Evolutionary conservation across 2,797 vertebrate genomes (phyloP).

Genomic region (Sebastes iracundus): DNA sequence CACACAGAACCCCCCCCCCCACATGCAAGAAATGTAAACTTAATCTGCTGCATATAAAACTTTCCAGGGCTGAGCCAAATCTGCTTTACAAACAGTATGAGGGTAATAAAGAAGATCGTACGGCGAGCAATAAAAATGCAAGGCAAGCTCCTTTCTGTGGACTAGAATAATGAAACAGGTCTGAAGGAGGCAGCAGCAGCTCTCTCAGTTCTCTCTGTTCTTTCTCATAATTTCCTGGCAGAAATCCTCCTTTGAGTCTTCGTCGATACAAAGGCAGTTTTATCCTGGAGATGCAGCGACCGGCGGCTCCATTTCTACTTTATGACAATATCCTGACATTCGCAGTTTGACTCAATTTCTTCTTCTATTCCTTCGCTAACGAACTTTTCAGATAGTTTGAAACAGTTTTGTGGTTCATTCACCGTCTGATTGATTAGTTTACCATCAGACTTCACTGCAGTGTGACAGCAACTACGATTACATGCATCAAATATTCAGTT

Average conservation of each 20-base stretch:
- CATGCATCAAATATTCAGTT: too few species aligned
- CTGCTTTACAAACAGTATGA: constrained; percentile 30
- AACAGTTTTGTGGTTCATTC: not conserved
- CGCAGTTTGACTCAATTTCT: not conserved
- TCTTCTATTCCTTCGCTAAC: not conserved
- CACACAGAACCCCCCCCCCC: not conserved
- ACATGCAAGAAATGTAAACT: constrained; percentile 1
- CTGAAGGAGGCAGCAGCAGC: constrained; percentile 31
- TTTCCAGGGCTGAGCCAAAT: constrained; percentile 12
- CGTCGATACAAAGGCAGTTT: constrained; percentile 15
- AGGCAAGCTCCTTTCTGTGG: constrained; percentile 22
- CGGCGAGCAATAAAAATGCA: constrained; percentile 29
- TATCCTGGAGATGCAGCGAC: not conserved
- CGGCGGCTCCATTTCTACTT: not conserved
- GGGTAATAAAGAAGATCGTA: constrained; percentile 33
- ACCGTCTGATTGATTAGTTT: not conserved
- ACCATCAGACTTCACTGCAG: not conserved
- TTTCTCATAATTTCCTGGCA: constrained; percentile 24
- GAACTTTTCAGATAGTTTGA: not conserved
- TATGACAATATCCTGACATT: not conserved
- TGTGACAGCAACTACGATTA: too few species aligned
- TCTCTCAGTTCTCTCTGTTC: constrained; percentile 14
- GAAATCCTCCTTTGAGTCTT: constrained; percentile 7
- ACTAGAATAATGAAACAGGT: constrained; percentile 32
- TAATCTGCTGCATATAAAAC: constrained; percentile 23